Evolutionary conservation across 2,888 invertebrate genomes (phyloP), one percentile per base, ranked within the genome.

Genomic region (Trisateles emortualis): DNA sequence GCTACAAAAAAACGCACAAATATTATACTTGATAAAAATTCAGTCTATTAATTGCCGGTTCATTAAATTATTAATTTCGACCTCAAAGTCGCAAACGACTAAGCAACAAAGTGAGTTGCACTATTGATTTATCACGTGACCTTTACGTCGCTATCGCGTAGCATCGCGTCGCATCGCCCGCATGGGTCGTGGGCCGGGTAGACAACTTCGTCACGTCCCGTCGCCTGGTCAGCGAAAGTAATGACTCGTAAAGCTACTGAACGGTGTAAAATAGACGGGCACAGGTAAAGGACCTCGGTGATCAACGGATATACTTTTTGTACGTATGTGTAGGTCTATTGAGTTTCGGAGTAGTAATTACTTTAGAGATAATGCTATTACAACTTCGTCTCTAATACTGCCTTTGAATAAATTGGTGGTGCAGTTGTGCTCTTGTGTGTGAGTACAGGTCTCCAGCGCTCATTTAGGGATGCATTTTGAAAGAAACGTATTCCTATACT

Each of bases 221-320:
- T 68, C 74, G 78, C 74, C 64, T 80, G 87, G 90, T 87, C 91
- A 91, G 88, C 86, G 81, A 84, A 87, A 84, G 84, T 87, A 88
- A 88, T 87, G 84, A 86, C 79, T 89, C 90, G 86, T 90, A 88
- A 90, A 90, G 81, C 81, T 79, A 81, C 81, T 82, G 85, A 81
- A 72, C 84, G 81, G 83, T 83, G 82, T 79, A 86, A 83, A 87
- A 84, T 78, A 74, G 78, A 78, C 72, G 67, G 40, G 54, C 63
- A 56, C 78, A 78, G 82, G 83, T 81, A 79, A 80, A 80, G 65
- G 76, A 73, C 76, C 78, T 63, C 48, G 50, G 59, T 56, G 39
- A 52, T 52, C 60, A 59, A 52, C 24, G 17, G 41, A 50, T 38
- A 17, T 53, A 52, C 53, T 49, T 62, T 41, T 36, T 36, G 24